Conservation (phyloP, 2,888 invertebrate genomes). For the Molorchus minor region DNA sequence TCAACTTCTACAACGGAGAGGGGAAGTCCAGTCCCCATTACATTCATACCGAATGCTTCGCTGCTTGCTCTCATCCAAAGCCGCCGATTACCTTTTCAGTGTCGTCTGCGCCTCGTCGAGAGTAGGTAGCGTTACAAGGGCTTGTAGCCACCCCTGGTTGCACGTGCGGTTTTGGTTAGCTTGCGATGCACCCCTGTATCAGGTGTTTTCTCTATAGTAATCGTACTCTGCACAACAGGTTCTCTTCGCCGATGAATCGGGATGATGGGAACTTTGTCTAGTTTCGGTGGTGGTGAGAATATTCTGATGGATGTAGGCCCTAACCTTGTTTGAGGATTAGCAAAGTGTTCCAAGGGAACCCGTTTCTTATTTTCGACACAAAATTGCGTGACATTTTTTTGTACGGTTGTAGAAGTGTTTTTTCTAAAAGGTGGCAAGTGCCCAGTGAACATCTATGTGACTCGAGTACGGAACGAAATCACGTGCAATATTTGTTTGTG, state of each 20-base stretch:
- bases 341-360: constrained; percentile 15
- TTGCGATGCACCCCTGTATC: too few species aligned
- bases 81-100: constrained; percentile 28
- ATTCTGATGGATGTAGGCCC: constrained; percentile 8
- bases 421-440: not conserved
- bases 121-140: constrained; percentile 13
- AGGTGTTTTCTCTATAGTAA: constrained; percentile 3
- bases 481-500: constrained; percentile 35
- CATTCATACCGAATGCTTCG: constrained; percentile 25
- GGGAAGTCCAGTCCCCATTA: constrained; percentile 14
- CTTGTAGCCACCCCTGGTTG: constrained; percentile 13
- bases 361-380: constrained; percentile 19
- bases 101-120: constrained; percentile 30
- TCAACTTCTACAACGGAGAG: too few species aligned
- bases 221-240: constrained; percentile 15
- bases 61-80: constrained; percentile 11
- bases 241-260: not conserved
- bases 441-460: constrained; percentile 6
- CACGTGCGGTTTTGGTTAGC: constrained; percentile 34
- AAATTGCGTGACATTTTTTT: not conserved
- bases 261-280: constrained; percentile 10
- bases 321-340: constrained; percentile 6
- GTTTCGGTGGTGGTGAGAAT: constrained; percentile 17
- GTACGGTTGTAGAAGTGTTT: not conserved
- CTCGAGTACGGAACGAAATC: not conserved